A percentile compares a stretch with the other conserved stretches of the same genome.
These are phyloP conservation scores for Lithophane ornitopus DNA, from an alignment of 2,888 invertebrate species.

Conservation along the genomic window DNA sequence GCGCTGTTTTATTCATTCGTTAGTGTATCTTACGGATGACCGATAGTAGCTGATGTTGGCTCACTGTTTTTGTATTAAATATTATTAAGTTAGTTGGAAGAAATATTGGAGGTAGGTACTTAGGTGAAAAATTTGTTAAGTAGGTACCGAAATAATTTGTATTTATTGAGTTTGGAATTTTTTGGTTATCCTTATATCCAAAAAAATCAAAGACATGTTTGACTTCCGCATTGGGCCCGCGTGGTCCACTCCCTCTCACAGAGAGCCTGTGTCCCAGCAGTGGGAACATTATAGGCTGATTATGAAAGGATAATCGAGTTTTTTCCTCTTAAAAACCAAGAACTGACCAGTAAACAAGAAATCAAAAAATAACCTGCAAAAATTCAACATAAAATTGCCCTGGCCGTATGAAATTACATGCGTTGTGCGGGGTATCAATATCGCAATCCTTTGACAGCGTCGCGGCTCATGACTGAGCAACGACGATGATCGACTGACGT, in stretches of 20 bases:
- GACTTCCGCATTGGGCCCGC: too few relatives aligned
- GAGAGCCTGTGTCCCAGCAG: too few relatives aligned
- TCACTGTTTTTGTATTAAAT: conserved; percentile 1
- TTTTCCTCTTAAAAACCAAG: conserved; percentile 23
- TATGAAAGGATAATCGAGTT: too few relatives aligned
- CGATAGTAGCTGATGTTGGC: neutral
- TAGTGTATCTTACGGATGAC: neutral
- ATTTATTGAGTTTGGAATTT: too few relatives aligned
- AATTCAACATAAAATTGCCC: conserved; percentile 2
- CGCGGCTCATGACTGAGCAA: conserved; percentile 38
- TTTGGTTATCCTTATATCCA: too few relatives aligned
- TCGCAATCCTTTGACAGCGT: conserved; percentile 37
- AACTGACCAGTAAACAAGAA: neutral
- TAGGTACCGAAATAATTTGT: too few relatives aligned
- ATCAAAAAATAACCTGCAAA: conserved; percentile 4
- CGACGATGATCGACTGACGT: conserved; percentile 47
- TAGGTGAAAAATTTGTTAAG: too few relatives aligned
- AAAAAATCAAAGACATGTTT: too few relatives aligned
- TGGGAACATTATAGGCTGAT: too few relatives aligned
- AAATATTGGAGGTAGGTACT: too few relatives aligned
- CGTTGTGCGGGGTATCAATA: conserved; percentile 34
- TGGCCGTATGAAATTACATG: conserved; percentile 48
- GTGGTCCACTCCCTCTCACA: too few relatives aligned
- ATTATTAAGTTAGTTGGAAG: neutral
- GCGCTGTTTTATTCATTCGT: conserved; percentile 1